A percentile compares a stretch with the other conserved stretches of the same genome.
Evolutionary conservation across 1,140 invertebrate species (phyloP).

Genomic region (Drosophila parvula): DNA sequence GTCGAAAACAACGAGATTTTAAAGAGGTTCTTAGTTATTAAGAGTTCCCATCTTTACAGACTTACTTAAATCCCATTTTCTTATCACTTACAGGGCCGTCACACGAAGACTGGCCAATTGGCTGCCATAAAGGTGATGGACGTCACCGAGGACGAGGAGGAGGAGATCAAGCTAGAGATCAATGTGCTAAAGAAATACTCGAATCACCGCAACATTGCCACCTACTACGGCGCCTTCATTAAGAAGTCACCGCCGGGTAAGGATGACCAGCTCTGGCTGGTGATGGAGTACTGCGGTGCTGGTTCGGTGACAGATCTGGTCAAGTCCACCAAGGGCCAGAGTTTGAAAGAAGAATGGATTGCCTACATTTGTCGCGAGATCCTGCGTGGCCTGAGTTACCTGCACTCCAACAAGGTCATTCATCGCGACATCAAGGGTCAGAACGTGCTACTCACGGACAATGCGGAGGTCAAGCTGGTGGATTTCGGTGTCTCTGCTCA

Average conservation of each 20-base stretch:
- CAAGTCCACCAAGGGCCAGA: conserved; percentile 99
- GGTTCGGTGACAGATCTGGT: conserved; percentile 99
- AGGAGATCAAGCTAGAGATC: conserved; percentile 99
- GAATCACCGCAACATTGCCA: conserved; percentile 99
- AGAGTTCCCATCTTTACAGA: too few relatives aligned
- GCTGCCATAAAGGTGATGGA: conserved; percentile 99
- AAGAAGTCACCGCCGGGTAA: conserved; percentile 99
- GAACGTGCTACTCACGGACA: conserved; percentile 99
- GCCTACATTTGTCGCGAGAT: conserved; percentile 99
- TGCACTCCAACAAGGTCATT: conserved; percentile 99
- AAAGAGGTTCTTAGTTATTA: too few relatives aligned
- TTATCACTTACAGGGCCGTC: conserved; percentile 91
- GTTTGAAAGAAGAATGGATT: conserved; percentile 99
- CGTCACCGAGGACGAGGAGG: conserved; percentile 99
- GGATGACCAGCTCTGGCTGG: conserved; percentile 99
- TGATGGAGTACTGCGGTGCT: conserved; percentile 99
- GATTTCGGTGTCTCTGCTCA: conserved; percentile 99
- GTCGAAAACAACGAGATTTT: too few relatives aligned
- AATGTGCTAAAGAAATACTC: conserved; percentile 99
- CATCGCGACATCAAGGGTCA: conserved; percentile 99
- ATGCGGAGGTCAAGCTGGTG: conserved; percentile 99
- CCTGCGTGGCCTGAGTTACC: conserved; percentile 96
- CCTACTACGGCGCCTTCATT: conserved; percentile 99
- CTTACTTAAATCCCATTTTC: background rate
- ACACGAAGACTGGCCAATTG: conserved; percentile 99